phyloP scores from a whole-genome alignment of 2,113 vertebrate genomes.

The Actenoides lindsayi region DNA sequence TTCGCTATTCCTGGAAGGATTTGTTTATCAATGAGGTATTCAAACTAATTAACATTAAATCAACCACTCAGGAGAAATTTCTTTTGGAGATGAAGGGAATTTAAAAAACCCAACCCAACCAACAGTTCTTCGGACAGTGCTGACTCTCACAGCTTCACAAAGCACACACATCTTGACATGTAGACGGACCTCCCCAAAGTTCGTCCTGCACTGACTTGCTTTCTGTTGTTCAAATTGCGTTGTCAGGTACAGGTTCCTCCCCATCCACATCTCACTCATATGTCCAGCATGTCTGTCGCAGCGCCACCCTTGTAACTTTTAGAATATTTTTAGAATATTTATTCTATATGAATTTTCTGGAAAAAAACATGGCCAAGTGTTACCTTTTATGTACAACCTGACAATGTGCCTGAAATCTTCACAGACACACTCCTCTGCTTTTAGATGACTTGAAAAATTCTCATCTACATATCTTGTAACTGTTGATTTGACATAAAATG shows the following conservation, averaged over 20 bases:
- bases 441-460: background rate
- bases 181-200: background rate
- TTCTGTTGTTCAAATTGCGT: background rate
- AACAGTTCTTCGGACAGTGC: background rate
- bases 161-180: background rate
- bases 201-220: accelerated
- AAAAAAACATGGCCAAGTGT: background rate
- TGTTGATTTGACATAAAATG: background rate
- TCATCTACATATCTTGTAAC: background rate
- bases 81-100: background rate
- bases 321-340: background rate
- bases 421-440: background rate
- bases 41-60: background rate
- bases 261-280: background rate
- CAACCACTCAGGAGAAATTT: background rate
- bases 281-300: background rate
- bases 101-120: background rate
- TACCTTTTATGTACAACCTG: background rate
- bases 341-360: background rate
- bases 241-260: background rate
- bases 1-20: background rate
- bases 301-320: background rate
- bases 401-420: background rate
- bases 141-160: background rate
- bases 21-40: background rate